phyloP scores from a whole-genome alignment of 2,113 vertebrate species.

The Ploceus nigricollis region DNA sequence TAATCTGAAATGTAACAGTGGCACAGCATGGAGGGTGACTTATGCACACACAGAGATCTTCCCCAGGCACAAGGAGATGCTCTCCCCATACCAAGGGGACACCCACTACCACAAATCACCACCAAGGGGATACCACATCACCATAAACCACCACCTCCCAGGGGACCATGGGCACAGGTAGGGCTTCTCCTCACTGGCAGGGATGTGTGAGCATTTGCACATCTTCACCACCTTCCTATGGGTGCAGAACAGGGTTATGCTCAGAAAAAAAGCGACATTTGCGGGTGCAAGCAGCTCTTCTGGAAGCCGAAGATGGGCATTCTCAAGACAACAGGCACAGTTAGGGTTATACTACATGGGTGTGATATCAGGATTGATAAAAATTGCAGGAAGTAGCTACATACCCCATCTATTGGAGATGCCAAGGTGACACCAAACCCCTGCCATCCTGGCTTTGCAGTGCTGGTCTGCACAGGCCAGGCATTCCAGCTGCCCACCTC shows the following conservation, averaged over 20 bases:
- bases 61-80: background rate
- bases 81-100: background rate
- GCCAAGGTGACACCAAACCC: background rate
- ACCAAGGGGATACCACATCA: background rate
- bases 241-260: background rate
- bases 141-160: background rate
- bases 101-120: background rate
- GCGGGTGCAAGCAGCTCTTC: background rate
- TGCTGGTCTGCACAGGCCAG: background rate
- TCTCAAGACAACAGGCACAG: background rate
- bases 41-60: background rate
- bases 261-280: rapidly evolving
- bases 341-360: background rate
- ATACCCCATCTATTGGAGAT: background rate
- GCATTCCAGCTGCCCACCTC: background rate
- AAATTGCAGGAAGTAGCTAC: background rate
- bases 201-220: background rate
- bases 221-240: background rate
- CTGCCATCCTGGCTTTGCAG: background rate
- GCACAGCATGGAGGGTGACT: background rate
- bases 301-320: background rate
- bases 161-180: background rate
- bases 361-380: background rate
- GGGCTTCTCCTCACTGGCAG: background rate
- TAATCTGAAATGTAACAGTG: background rate